A percentile compares a stretch with the other conserved stretches of the same genome.
Conservation (phyloP, 2,888 invertebrate genomes). For the Chouioia cunea region DNA sequence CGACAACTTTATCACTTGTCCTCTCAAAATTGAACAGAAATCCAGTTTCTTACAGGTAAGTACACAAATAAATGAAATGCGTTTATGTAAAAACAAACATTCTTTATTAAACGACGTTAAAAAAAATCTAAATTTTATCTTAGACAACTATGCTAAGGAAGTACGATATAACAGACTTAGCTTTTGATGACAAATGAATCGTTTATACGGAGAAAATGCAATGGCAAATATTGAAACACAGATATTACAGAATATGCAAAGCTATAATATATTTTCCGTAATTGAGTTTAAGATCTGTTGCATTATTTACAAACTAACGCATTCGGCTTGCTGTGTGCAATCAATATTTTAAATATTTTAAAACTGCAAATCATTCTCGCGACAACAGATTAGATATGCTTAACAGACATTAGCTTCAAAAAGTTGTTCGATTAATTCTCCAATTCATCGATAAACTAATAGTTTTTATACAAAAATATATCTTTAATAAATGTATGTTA, state of each 20-base stretch:
- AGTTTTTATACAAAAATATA: constrained; percentile 39
- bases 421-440: constrained; percentile 4
- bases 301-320: constrained; percentile 40
- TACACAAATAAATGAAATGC: background rate
- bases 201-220: constrained; percentile 39
- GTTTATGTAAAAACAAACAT: constrained; percentile 46
- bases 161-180: constrained; percentile 38
- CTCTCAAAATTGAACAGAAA: background rate
- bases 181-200: constrained; percentile 37
- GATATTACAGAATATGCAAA: constrained; percentile 38
- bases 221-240: constrained; percentile 41
- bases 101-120: constrained; percentile 45
- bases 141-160: constrained; percentile 39
- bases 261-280: constrained; percentile 19
- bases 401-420: constrained; percentile 20
- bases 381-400: background rate
- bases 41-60: background rate
- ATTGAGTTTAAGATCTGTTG: constrained; percentile 34
- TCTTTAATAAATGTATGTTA: constrained; percentile 21
- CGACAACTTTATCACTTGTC: background rate
- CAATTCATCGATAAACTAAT: constrained; percentile 22
- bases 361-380: background rate
- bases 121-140: constrained; percentile 42
- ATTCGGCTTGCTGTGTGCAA: constrained; percentile 5
- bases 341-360: too few species aligned